Evolutionary conservation across 2,797 vertebrate genomes (phyloP).

Genomic region (Staurois parvus): DNA sequence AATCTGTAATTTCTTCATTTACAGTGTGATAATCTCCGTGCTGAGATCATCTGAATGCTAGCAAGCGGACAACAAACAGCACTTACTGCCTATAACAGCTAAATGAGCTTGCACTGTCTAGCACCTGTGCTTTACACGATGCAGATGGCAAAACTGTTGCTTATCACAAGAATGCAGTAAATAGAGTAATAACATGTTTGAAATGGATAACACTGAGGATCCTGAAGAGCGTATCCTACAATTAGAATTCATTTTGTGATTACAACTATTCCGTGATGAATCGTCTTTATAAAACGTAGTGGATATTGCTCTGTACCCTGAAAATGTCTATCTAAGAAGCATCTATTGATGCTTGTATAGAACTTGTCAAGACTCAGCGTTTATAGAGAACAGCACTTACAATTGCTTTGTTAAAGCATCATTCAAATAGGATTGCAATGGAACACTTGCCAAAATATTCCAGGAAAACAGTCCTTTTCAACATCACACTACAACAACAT

Average conservation of each 20-base stretch:
- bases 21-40: constrained; percentile 37
- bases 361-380: neutral
- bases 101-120: constrained; percentile 21
- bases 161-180: constrained; percentile 33
- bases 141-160: constrained; percentile 55
- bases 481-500: neutral
- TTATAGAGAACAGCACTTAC: neutral
- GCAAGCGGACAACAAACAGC: constrained; percentile 34
- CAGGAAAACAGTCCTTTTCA: neutral
- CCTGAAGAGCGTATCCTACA: constrained; percentile 29
- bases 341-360: constrained; percentile 22
- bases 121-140: constrained; percentile 52
- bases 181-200: constrained; percentile 45
- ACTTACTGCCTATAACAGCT: constrained; percentile 24
- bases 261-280: constrained; percentile 21
- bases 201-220: constrained; percentile 24
- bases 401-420: constrained; percentile 13
- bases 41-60: constrained; percentile 34
- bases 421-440: constrained; percentile 15
- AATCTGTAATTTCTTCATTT: constrained; percentile 36
- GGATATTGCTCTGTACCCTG: constrained; percentile 6
- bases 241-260: constrained; percentile 54
- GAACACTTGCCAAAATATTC: neutral
- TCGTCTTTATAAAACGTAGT: constrained; percentile 23
- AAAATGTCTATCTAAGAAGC: neutral